phyloP scores from a whole-genome alignment of 2,888 invertebrate genomes.

The Caenorhabditis sp. region DNA sequence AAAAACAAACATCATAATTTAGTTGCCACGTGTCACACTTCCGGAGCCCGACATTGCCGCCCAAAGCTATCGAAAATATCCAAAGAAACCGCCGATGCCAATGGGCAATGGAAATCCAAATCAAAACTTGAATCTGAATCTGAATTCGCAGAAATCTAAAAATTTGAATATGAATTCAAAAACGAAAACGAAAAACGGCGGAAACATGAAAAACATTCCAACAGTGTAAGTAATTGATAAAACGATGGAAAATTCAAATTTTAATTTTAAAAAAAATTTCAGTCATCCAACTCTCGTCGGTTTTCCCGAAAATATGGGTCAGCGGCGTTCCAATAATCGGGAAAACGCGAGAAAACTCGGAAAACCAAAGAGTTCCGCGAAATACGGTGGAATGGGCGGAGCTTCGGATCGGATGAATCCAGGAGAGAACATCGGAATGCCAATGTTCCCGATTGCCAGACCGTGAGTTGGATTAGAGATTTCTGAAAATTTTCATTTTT shows the following conservation, averaged over 20 bases:
- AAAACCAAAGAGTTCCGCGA: background rate
- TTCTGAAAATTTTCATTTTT: too few relatives aligned
- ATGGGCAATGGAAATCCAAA: background rate
- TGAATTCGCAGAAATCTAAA: slow-evolving; percentile 11
- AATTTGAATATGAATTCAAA: background rate
- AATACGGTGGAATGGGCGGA: slow-evolving; percentile 26
- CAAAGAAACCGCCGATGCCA: slow-evolving; percentile 35
- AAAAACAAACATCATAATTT: slow-evolving; percentile 6
- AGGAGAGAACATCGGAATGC: slow-evolving; percentile 28
- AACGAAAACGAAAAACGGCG: slow-evolving; percentile 14
- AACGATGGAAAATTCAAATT: too few relatives aligned
- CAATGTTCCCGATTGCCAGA: slow-evolving; percentile 62
- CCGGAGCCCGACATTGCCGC: slow-evolving; percentile 42
- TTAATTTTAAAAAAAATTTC: too few relatives aligned
- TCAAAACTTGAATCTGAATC: slow-evolving; percentile 2
- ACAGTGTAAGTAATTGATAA: slow-evolving; percentile 37
- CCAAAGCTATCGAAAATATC: slow-evolving; percentile 53
- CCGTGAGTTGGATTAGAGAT: slow-evolving; percentile 56
- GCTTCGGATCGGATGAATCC: background rate
- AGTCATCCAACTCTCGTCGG: slow-evolving; percentile 59
- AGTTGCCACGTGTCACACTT: slow-evolving; percentile 54
- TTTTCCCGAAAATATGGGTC: slow-evolving; percentile 21
- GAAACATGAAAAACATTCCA: background rate
- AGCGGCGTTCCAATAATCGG: slow-evolving; percentile 19
- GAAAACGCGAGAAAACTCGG: slow-evolving; percentile 6